Conservation (phyloP, 2,113 vertebrate species). For the Oreocharis arfaki region DNA sequence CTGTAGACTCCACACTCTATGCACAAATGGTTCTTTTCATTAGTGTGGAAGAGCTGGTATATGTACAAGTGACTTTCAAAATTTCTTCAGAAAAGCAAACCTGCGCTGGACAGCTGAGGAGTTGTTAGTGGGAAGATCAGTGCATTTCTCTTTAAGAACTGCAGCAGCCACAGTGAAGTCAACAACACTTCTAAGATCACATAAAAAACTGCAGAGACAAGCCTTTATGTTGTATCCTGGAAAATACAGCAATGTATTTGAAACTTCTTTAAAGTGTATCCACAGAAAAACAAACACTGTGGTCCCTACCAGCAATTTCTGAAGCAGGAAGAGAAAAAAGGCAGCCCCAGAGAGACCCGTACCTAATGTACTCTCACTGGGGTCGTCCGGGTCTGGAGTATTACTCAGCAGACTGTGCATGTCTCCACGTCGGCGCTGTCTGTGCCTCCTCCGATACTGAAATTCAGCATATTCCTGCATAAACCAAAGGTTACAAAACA, state of each 20-base stretch:
- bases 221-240: background rate
- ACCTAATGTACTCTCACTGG: slow-evolving; percentile 84
- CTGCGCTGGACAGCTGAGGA: background rate
- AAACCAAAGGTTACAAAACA: slow-evolving; percentile 79
- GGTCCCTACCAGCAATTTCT: background rate
- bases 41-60: background rate
- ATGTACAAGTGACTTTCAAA: background rate
- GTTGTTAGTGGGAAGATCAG: background rate
- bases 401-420: slow-evolving; percentile 88
- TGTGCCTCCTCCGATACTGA: slow-evolving; percentile 93
- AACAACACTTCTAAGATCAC: background rate
- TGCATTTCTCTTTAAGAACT: background rate
- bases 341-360: background rate
- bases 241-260: background rate
- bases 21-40: background rate
- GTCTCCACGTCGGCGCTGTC: slow-evolving; percentile 89
- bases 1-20: background rate
- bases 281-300: background rate
- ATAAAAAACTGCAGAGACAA: background rate
- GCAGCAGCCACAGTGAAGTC: background rate
- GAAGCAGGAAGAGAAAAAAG: background rate
- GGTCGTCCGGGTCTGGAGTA: slow-evolving; percentile 86
- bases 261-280: background rate
- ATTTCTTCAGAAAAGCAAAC: background rate
- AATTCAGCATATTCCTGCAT: slow-evolving; percentile 97